Evolutionary conservation across 1,140 invertebrate genomes (phyloP), one percentile per base, ranked within the genome.

Genomic region (Aphelinus certus): DNA sequence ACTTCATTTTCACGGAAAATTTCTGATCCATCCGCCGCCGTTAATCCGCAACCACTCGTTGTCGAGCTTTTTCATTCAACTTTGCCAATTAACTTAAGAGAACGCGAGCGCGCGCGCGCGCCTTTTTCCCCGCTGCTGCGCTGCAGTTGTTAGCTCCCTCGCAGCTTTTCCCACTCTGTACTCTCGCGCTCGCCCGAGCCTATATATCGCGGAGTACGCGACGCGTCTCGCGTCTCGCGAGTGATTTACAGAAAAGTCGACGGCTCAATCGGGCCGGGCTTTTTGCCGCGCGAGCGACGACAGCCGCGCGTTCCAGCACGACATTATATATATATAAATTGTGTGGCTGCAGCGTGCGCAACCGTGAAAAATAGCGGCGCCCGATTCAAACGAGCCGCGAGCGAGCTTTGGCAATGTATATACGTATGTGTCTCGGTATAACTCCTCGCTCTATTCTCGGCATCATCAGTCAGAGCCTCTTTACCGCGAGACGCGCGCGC

Each of bases 401-500:
- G 26, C 26, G 26, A 26, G 26, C 26, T 26, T 26, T 26, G 26
- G 51, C 51, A 4, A 6, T 53, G 51, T 53, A 53, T 53, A 53
- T 53, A 53, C 51, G 9, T 26, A 26, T 26, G 26, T 26, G 26
- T 26, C 26, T 26, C 26, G 26, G 26, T 26, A 26, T 26, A 26
- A 26, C 26, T 26, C 26, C 26, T 26, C 26, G 26, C 26, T 53
- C 86, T 88, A 88, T 88, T 88, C 87, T 83, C 83, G 85, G 82
- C 85, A 83, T 81, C 83, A 88, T 88, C 84, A 84, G 85, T 88
- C 86, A 86, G 82, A 70, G 80, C 82, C 81, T 75, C 81, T 61
- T 87, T 86, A 87, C 79, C 74, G 76, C 79, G 82, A 81, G 84
- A 85, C 80, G 80, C 79, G 76, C 79, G 77, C 74, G 78, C 56